phyloP scores from a whole-genome alignment of 2,888 invertebrate genomes.

The Morpho deidamia region DNA sequence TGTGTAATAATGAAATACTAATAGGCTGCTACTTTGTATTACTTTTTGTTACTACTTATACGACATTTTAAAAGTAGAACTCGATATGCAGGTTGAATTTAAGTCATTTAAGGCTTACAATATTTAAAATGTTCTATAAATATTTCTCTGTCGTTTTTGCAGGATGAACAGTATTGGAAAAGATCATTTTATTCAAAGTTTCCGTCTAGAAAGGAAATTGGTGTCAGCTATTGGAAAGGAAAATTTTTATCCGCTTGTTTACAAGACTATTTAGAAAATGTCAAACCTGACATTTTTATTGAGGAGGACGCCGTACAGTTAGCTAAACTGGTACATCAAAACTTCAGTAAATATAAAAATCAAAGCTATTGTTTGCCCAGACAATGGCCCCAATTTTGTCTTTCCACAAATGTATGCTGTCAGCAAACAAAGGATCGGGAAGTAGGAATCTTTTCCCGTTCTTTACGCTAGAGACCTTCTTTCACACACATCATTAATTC shows the following conservation, averaged over 20 bases:
- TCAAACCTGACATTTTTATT: slow-evolving; percentile 61
- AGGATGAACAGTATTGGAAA: slow-evolving; percentile 83
- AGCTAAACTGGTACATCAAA: slow-evolving; percentile 45
- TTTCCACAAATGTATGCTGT: too few species aligned
- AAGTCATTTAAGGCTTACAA: not conserved
- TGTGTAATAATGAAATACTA: too few species aligned
- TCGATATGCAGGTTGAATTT: too few species aligned
- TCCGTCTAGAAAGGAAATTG: slow-evolving; percentile 49
- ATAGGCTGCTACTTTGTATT: too few species aligned
- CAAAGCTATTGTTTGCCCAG: not conserved
- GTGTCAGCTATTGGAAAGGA: slow-evolving; percentile 80
- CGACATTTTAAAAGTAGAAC: too few species aligned
- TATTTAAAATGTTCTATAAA: not conserved
- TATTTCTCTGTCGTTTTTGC: not conserved
- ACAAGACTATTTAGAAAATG: slow-evolving; percentile 63
- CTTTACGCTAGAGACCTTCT: too few species aligned
- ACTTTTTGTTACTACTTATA: too few species aligned
- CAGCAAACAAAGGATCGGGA: too few species aligned
- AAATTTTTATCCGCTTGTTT: slow-evolving; percentile 67
- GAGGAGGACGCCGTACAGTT: slow-evolving; percentile 60
- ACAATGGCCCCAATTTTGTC: too few species aligned
- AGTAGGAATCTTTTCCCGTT: too few species aligned
- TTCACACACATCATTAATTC: too few species aligned
- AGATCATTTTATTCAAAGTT: slow-evolving; percentile 64
- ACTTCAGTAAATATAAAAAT: not conserved